phyloP scores from a whole-genome alignment of 2,888 invertebrate genomes.

The Liopterus haemorrhoidalis region DNA sequence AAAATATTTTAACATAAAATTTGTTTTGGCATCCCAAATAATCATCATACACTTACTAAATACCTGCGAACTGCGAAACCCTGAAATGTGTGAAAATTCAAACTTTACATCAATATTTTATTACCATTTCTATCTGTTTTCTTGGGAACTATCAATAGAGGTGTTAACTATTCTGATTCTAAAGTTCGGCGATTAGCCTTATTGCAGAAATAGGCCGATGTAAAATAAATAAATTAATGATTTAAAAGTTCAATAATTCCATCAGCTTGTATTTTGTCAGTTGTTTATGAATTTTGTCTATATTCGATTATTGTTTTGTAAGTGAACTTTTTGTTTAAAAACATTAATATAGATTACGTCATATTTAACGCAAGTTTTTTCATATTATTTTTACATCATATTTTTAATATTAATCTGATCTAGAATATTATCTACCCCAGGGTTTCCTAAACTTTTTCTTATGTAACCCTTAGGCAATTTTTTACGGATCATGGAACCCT shows the following conservation, averaged over 20 bases:
- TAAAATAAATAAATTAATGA: no score
- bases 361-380: slow-evolving; percentile 27
- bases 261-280: slow-evolving; percentile 29
- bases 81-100: no score
- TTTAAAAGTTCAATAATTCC: slow-evolving; percentile 31
- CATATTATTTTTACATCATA: slow-evolving; percentile 23
- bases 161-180: slow-evolving; percentile 27
- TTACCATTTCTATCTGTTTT: slow-evolving; percentile 24
- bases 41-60: no score
- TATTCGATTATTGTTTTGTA: slow-evolving; percentile 23
- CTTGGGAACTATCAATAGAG: slow-evolving; percentile 28
- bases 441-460: no score
- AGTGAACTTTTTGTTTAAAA: slow-evolving; percentile 28
- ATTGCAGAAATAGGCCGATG: no score
- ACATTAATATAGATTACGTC: slow-evolving; percentile 30
- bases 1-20: no score
- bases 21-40: no score
- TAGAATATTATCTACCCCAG: slow-evolving; percentile 23
- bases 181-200: no score
- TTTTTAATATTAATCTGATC: slow-evolving; percentile 21
- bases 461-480: no score
- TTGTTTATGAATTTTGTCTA: slow-evolving; percentile 28
- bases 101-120: no score
- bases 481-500: no score
- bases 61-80: no score